Conservation (phyloP, 1,140 invertebrate species). For the Procambarus virginalis region DNA sequence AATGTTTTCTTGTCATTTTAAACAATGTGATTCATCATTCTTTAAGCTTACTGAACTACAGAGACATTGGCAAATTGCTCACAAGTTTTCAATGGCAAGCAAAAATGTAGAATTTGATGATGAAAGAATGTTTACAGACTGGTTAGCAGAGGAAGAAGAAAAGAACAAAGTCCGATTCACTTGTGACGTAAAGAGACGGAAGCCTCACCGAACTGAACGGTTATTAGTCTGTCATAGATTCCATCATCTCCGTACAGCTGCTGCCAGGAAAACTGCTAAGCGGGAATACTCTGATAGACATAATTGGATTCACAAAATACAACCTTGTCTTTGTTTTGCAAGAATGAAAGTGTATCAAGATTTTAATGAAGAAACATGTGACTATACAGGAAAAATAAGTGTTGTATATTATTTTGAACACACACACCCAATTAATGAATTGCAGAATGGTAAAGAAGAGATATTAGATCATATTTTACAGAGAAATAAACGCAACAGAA, state of each 20-base stretch:
- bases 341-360: constrained; percentile 58
- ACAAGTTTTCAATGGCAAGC: constrained; percentile 48
- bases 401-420: constrained; percentile 57
- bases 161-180: constrained; percentile 58
- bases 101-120: constrained; percentile 56
- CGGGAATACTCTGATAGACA: constrained; percentile 55
- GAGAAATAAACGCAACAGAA: constrained; percentile 52
- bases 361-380: constrained; percentile 50
- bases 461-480: constrained; percentile 53
- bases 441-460: constrained; percentile 3
- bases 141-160: constrained; percentile 43
- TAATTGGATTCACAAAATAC: constrained; percentile 60
- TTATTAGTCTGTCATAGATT: constrained; percentile 57
- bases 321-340: constrained; percentile 54
- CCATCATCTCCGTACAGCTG: constrained; percentile 48
- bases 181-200: constrained; percentile 49
- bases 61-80: constrained; percentile 61
- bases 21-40: constrained; percentile 55
- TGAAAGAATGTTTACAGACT: constrained; percentile 50
- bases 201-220: constrained; percentile 47
- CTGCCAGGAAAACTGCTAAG: constrained; percentile 49
- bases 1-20: constrained; percentile 62
- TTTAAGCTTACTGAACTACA: constrained; percentile 58
- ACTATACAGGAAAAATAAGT: constrained; percentile 46
- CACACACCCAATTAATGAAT: constrained; percentile 5